These are phyloP conservation scores for Aphaenogaster rudis DNA, from an alignment of 1,140 invertebrate genomes.

Conservation along the genomic window DNA sequence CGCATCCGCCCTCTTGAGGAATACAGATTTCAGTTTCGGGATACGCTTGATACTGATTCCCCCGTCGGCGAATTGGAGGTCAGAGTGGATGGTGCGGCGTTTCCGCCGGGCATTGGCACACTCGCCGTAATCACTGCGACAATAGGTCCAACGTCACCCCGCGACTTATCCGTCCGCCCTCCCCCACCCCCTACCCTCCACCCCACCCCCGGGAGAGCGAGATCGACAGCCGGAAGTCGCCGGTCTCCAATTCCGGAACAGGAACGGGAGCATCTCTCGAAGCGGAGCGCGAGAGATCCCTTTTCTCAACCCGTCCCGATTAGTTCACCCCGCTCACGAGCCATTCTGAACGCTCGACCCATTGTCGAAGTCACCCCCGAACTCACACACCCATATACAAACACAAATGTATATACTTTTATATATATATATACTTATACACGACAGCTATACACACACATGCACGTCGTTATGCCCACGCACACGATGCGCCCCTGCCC, in stretches of 20 bases:
- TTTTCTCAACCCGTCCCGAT: neutral
- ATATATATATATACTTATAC: neutral
- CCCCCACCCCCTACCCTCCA: too few relatives aligned
- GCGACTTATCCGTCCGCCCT: neutral
- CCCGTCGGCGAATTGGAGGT: neutral
- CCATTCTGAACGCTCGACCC: neutral
- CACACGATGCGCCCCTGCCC: slow-evolving; percentile 41
- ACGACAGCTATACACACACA: neutral
- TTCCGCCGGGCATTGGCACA: neutral
- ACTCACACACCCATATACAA: neutral
- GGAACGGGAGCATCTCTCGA: neutral
- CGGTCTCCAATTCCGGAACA: too few relatives aligned
- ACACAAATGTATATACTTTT: neutral
- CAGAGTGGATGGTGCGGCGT: neutral
- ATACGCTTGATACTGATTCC: neutral
- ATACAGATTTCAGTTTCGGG: neutral
- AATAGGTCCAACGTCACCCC: slow-evolving; percentile 14
- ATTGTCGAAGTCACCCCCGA: slow-evolving; percentile 19
- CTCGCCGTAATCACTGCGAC: neutral
- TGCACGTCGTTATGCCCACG: slow-evolving; percentile 15
- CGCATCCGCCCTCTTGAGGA: neutral
- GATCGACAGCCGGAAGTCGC: slow-evolving; percentile 18
- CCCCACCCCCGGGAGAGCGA: neutral
- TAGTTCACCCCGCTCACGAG: neutral
- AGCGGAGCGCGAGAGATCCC: neutral